Evolutionary conservation across 2,113 vertebrate species (phyloP).

Genomic region (Chinchilla lanigera): DNA sequence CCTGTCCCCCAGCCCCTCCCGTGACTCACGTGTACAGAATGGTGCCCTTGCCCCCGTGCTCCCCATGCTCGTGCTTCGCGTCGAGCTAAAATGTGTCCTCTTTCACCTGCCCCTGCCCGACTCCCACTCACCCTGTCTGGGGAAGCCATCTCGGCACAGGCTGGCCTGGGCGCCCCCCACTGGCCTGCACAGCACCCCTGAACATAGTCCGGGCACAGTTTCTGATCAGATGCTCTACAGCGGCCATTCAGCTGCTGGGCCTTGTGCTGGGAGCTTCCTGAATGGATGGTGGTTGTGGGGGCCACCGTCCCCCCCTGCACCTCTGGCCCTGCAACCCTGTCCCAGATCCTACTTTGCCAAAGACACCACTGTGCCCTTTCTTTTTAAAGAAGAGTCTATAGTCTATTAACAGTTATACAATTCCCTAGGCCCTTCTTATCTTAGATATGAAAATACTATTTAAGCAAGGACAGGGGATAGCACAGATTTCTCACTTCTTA

Average conservation of each 20-base stretch:
- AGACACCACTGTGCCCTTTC: neutral
- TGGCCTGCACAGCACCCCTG: neutral
- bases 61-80: neutral
- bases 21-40: neutral
- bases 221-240: neutral
- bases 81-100: neutral
- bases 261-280: neutral
- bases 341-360: neutral
- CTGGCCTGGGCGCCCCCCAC: no score
- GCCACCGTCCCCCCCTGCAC: neutral
- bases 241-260: neutral
- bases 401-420: neutral
- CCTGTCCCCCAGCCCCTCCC: accelerated
- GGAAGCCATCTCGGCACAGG: neutral
- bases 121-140: neutral
- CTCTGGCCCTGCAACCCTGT: neutral
- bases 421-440: neutral
- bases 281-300: accelerated
- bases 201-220: neutral
- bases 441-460: neutral
- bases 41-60: neutral
- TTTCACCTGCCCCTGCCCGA: neutral
- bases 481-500: neutral
- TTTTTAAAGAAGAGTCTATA: neutral
- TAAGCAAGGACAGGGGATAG: neutral